Evolutionary conservation across 2,797 vertebrate genomes (phyloP).

Genomic region (Sebastes oblongus): DNA sequence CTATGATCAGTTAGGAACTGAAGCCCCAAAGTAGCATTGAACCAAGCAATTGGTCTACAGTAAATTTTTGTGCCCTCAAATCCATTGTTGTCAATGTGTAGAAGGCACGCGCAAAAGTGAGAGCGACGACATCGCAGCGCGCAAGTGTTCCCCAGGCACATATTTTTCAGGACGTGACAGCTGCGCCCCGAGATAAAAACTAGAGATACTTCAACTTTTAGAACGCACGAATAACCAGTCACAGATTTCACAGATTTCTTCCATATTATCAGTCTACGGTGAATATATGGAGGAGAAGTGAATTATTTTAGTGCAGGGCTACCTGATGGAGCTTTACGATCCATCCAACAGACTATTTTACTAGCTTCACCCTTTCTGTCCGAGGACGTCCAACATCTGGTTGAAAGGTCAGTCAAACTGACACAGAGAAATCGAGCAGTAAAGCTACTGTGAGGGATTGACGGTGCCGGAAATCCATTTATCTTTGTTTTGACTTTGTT

Average conservation of each 20-base stretch:
- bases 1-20: not conserved
- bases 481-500: not conserved
- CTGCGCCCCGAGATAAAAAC: no score
- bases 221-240: not conserved
- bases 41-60: not conserved
- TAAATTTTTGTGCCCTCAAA: no score
- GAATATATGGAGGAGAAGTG: not conserved
- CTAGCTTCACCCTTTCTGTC: not conserved
- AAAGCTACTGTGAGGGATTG: not conserved
- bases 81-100: no score
- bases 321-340: no score
- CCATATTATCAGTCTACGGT: not conserved
- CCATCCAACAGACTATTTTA: not conserved
- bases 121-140: not conserved
- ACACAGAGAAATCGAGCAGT: not conserved
- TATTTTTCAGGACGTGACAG: no score
- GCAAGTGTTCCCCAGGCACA: not conserved
- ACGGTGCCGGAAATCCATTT: not conserved
- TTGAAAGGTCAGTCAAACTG: not conserved
- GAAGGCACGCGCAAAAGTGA: no score
- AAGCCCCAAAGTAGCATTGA: not conserved
- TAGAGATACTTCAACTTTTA: no score
- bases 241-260: not conserved
- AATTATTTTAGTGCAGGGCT: not conserved
- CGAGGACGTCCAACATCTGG: not conserved